phyloP scores from a whole-genome alignment of 2,797 vertebrate genomes.

The Ptychadena robeensis region DNA sequence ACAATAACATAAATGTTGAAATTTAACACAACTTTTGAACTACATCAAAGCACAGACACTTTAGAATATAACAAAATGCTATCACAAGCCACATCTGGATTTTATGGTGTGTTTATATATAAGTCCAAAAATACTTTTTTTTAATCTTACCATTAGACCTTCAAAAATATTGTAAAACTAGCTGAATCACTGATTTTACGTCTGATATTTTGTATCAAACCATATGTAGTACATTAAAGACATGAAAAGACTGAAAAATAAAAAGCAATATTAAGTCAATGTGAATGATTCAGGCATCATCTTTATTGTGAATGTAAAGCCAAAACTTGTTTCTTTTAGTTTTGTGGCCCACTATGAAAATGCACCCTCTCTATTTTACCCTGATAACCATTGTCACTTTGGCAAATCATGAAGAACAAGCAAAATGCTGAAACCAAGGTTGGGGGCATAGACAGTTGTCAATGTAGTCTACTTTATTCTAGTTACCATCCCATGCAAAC shows the following conservation, averaged over 20 bases:
- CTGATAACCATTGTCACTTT: too few species aligned
- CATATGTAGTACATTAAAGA: conserved; percentile 23
- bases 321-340: not conserved
- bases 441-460: too few species aligned
- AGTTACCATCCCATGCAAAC: too few species aligned
- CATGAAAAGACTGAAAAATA: not conserved
- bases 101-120: conserved; percentile 12
- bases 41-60: not conserved
- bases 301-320: not conserved
- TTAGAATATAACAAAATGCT: not conserved
- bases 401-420: too few species aligned
- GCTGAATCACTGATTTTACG: conserved; percentile 21
- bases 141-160: not conserved
- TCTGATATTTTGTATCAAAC: conserved; percentile 14
- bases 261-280: not conserved
- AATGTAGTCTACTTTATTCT: too few species aligned
- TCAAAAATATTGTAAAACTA: conserved; percentile 21
- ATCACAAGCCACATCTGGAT: conserved; percentile 17
- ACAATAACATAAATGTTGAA: not conserved
- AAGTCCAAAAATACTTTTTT: conserved; percentile 1
- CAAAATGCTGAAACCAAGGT: too few species aligned
- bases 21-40: not conserved
- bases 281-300: not conserved
- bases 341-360: too few species aligned
- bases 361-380: too few species aligned